Base-by-base conservation (phyloP, 2,113 vertebrate genomes). In the Nibea albiflora region DNA sequence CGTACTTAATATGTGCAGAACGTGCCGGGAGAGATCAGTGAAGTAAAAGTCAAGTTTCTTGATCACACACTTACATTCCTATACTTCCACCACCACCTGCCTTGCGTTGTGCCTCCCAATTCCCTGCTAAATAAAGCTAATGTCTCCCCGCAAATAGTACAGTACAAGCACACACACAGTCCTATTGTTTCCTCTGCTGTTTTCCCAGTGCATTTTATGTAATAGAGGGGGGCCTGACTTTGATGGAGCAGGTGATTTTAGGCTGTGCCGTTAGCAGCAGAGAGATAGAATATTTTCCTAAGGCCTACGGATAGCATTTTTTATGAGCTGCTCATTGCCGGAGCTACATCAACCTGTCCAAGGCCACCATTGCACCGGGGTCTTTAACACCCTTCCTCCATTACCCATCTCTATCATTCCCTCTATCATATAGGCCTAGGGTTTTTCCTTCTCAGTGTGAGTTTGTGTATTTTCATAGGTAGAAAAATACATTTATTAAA, bases 301-400 rank as follows among this genome's bases (percentile, higher is more conserved):
- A 94, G 89, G 92, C 92, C 92, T 90, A 93, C 85, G 89, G 94
- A 95, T 93, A 95, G 94, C 90, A 92, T 92, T 90, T 95, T 95
- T 95, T 95, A 95, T 94, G 94, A 95, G 95, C 93, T 93, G 91
- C 93, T 95, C 94, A 95, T 95, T 95, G 94, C 94, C 90, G 86
- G 80, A 93, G 92, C 92, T 95, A 95, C 91, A 95, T 95, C 94
- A 95, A 95, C 92, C 94, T 95, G 94, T 95, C 95, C 85, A 89
- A 88, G 80, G 88, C 89, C 89, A 88, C 89, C 82, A 71, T 84
- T 81, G 88, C 90, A 87, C 74, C 35, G 6, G 79, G 88, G 84
- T 92, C 91, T 91, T 91, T 92, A 91, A 82, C 88, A 69, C 86
- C 85, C 69, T 82, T 74, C 88, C 87, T 88, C 86, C 86, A 86